Evolutionary conservation across 2,888 invertebrate species (phyloP).

Genomic region (Brenthis hecate): DNA sequence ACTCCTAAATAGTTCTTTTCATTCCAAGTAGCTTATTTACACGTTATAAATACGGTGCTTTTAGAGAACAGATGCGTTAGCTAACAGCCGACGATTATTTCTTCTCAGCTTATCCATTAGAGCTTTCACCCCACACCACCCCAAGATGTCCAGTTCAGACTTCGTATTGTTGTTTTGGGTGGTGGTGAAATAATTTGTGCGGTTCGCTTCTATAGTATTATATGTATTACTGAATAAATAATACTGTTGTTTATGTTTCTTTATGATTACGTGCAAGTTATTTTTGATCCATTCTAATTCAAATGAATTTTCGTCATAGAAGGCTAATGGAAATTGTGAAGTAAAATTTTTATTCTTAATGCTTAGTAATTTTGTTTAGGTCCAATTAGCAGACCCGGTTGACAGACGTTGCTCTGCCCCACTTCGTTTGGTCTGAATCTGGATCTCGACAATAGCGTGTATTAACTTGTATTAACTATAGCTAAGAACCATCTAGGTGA

Average conservation of each 20-base stretch:
- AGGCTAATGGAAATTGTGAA: background rate
- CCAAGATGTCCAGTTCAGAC: constrained; percentile 27
- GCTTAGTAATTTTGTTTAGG: too few relatives aligned
- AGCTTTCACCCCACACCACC: constrained; percentile 30
- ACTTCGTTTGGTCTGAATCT: too few relatives aligned
- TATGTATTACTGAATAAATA: background rate
- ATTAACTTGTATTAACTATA: too few relatives aligned
- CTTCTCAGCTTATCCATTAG: constrained; percentile 38
- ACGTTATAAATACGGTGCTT: constrained; percentile 38
- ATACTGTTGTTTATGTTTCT: background rate
- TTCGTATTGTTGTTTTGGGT: constrained; percentile 11
- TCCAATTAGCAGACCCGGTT: too few relatives aligned
- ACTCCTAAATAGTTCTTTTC: constrained; percentile 20
- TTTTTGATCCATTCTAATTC: background rate
- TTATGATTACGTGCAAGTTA: too few relatives aligned
- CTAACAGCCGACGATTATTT: constrained; percentile 39
- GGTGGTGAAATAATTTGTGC: constrained; percentile 16
- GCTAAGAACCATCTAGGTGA: too few relatives aligned
- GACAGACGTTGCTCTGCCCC: too few relatives aligned
- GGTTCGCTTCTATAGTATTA: background rate
- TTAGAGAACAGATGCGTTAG: constrained; percentile 39
- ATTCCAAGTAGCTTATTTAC: constrained; percentile 30
- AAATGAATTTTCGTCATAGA: background rate
- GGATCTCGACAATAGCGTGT: too few relatives aligned
- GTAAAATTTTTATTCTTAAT: too few relatives aligned